Base-by-base conservation (phyloP, 1,140 invertebrate species). In the Drosophila bifasciata region DNA sequence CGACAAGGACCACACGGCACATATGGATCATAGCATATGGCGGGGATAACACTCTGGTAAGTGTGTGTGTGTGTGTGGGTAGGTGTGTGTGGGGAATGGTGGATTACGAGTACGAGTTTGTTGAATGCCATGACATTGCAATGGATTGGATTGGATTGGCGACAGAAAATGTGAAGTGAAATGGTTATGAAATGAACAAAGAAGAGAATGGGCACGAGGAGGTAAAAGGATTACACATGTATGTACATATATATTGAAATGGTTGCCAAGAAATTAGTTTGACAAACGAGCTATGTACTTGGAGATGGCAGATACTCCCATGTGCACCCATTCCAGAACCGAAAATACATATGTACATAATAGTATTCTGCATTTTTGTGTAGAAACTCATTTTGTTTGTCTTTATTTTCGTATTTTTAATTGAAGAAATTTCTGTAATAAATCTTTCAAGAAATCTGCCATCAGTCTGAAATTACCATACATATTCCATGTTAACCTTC, bases 51-150 rank as follows among this genome's bases (percentile, higher is more conserved):
- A 59, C 32, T 49, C 2, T 17, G 23, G 45, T 48, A 11, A 15
- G 6, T 52, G 41, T 11, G 21, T 39, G 17, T 44, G 21, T 44
- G 2, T 40, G 40, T 44, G 23, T 28, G 16, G 44, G 46, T 39
- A 15, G 40, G 21, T 44, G 4, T 40, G 28, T 39, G 23, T 39
- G 19, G 5, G 39, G 32, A n/a, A n/a, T 32, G 49, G 23, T 39
- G 16, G 25, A 40, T 40, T 36, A 36, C 32, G 32, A 36, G 32
- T 1, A 36, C 32, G 11, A 36, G 32, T 36, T 25, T 16, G 17
- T 16, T 66, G 59, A 76, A 76, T 76, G 81, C 49, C 77, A 66
- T 86, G 73, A 62, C 73, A 86, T 76, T 86, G 81, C 44, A 17
- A 44, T 46, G 15, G 40, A 28, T 17, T 23, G 21, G 15, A 44